These are phyloP conservation scores for Tenrec ecaudatus DNA, from an alignment of 2,113 vertebrate species.

Conservation along the genomic window DNA sequence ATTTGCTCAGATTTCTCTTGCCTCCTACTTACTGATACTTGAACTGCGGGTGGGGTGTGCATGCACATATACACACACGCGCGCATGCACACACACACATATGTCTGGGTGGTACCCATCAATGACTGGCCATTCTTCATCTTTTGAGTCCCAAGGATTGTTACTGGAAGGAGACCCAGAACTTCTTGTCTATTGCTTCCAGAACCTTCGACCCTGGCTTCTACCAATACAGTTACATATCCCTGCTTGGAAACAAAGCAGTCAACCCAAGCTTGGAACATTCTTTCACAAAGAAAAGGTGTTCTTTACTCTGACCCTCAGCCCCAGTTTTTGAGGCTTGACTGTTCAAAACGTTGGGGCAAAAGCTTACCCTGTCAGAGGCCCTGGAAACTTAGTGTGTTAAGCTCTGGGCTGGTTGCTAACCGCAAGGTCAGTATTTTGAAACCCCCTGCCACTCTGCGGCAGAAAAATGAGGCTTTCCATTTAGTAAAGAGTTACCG, in stretches of 20 bases:
- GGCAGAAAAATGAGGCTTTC: too few relatives aligned
- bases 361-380: background rate
- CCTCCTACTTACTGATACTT: background rate
- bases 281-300: conserved; percentile 20
- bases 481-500: too few relatives aligned
- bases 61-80: too few relatives aligned
- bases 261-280: conserved; percentile 14
- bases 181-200: background rate
- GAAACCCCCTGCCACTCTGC: too few relatives aligned
- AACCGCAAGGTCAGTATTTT: too few relatives aligned
- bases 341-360: background rate
- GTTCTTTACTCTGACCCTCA: conserved; percentile 6
- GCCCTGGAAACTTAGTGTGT: too few relatives aligned
- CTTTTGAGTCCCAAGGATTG: background rate
- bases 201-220: background rate
- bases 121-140: background rate
- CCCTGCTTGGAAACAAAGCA: conserved; percentile 51
- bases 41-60: too few relatives aligned
- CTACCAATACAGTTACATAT: conserved; percentile 13
- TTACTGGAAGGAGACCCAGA: background rate
- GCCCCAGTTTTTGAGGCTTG: conserved; percentile 12
- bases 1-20: background rate
- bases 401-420: too few relatives aligned
- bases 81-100: background rate
- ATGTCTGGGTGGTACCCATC: background rate